Evolutionary conservation across 2,797 vertebrate genomes (phyloP).

Genomic region (Alosa sapidissima): DNA sequence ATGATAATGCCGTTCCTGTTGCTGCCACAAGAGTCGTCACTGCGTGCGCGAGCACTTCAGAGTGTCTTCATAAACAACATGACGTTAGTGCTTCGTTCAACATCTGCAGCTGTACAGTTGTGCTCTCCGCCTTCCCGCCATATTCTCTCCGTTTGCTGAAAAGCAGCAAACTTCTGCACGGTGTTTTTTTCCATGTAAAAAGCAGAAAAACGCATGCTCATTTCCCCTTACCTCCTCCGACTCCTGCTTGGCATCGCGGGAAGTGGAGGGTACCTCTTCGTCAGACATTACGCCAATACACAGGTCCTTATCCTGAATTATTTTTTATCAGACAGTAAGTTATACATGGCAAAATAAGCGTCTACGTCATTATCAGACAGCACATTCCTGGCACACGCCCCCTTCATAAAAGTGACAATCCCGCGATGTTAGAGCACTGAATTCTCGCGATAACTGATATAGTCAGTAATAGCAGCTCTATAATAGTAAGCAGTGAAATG

Average conservation of each 20-base stretch:
- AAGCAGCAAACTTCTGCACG: slow-evolving; percentile 55
- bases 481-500: neutral
- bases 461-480: too few species aligned
- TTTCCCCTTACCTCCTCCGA: slow-evolving; percentile 55
- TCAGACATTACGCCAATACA: slow-evolving; percentile 55
- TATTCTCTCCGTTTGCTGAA: slow-evolving; percentile 51
- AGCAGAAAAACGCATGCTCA: slow-evolving; percentile 32
- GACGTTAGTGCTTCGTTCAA: slow-evolving; percentile 12
- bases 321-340: slow-evolving; percentile 44
- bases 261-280: slow-evolving; percentile 62
- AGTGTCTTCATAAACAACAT: neutral
- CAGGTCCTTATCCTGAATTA: slow-evolving; percentile 44
- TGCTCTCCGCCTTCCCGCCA: slow-evolving; percentile 54
- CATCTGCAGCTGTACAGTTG: slow-evolving; percentile 46
- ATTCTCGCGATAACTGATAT: neutral
- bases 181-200: slow-evolving; percentile 42
- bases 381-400: slow-evolving; percentile 52
- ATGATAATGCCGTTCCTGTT: neutral
- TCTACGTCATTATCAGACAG: slow-evolving; percentile 52
- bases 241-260: slow-evolving; percentile 47
- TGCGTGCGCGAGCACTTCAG: neutral
- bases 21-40: neutral
- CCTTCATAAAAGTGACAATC: slow-evolving; percentile 37
- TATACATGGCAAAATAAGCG: slow-evolving; percentile 46
- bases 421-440: slow-evolving; percentile 34